A percentile compares a stretch with the other conserved stretches of the same genome.
Conservation (phyloP, 2,888 invertebrate species). For the Thymelicus lineola region DNA sequence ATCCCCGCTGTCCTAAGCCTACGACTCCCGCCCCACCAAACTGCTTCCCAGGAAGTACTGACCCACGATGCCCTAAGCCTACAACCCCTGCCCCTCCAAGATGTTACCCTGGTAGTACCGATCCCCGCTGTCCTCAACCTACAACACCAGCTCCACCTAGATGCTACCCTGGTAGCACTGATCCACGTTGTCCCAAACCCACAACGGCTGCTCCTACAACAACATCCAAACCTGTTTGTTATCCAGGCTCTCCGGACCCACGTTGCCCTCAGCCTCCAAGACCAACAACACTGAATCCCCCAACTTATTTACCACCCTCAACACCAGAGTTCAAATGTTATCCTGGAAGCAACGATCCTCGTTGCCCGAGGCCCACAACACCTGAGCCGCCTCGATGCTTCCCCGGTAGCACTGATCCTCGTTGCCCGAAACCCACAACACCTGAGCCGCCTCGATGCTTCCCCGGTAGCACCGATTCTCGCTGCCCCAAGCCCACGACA, state of each 20-base stretch:
- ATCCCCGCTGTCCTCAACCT: conserved; percentile 55
- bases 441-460: conserved; percentile 46
- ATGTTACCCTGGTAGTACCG: conserved; percentile 52
- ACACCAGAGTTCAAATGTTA: conserved; percentile 49
- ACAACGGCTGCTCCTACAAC: conserved; percentile 47
- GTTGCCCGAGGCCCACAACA: conserved; percentile 49
- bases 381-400: conserved; percentile 54
- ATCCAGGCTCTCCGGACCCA: conserved; percentile 46
- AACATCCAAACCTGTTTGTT: conserved; percentile 40
- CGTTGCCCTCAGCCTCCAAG: conserved; percentile 43
- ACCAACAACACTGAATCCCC: conserved; percentile 35
- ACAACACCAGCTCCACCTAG: conserved; percentile 51
- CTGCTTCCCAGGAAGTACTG: conserved; percentile 61
- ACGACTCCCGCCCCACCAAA: conserved; percentile 35
- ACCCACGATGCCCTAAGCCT: conserved; percentile 52
- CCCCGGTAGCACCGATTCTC: conserved; percentile 53
- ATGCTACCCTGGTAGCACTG: conserved; percentile 57
- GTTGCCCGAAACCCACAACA: conserved; percentile 55
- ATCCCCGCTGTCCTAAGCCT: conserved; percentile 39
- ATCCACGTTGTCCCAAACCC: conserved; percentile 53
- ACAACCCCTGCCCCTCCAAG: conserved; percentile 40
- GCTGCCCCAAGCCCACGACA: conserved; percentile 56
- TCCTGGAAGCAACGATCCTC: conserved; percentile 51
- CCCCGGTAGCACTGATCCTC: conserved; percentile 55
- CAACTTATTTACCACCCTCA: conserved; percentile 47